Evolutionary conservation across 2,113 vertebrate species (phyloP).

Genomic region (Catharus fuscescens): DNA sequence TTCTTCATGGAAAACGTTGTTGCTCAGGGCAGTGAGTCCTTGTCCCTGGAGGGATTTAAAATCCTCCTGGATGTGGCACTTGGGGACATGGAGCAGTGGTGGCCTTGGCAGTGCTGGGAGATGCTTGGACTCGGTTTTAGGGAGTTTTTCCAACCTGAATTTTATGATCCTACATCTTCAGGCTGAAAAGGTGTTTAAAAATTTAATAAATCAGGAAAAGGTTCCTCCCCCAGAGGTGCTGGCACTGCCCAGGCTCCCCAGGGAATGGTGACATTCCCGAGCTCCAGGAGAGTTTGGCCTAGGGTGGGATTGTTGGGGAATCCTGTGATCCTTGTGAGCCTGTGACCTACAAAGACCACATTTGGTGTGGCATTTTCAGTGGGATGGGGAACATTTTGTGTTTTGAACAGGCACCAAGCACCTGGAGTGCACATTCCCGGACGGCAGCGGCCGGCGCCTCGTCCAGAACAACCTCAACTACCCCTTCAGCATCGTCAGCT

Average conservation of each 20-base stretch:
- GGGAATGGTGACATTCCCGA: neutral
- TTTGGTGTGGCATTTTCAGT: neutral
- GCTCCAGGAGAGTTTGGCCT: neutral
- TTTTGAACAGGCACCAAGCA: conserved; percentile 88
- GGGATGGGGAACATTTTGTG: neutral
- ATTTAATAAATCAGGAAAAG: neutral
- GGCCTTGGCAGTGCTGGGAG: neutral
- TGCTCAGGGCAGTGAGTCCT: neutral
- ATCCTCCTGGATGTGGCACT: accelerated
- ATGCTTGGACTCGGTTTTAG: neutral
- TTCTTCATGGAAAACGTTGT: neutral
- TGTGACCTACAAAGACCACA: accelerated
- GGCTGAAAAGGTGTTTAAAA: neutral
- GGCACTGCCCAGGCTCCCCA: neutral
- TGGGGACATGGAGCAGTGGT: neutral
- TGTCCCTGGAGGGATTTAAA: neutral
- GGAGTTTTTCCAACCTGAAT: neutral
- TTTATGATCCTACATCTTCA: neutral
- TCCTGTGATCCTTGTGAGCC: neutral
- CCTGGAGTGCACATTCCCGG: conserved; percentile 85
- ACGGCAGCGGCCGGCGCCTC: conserved; percentile 83
- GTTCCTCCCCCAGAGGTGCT: neutral
- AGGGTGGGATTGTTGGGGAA: neutral
- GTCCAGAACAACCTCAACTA: conserved; percentile 89
- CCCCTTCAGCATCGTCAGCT: conserved; percentile 91